Conservation (phyloP, 2,797 vertebrate genomes). For the Sebastiscus albofasciatus region DNA sequence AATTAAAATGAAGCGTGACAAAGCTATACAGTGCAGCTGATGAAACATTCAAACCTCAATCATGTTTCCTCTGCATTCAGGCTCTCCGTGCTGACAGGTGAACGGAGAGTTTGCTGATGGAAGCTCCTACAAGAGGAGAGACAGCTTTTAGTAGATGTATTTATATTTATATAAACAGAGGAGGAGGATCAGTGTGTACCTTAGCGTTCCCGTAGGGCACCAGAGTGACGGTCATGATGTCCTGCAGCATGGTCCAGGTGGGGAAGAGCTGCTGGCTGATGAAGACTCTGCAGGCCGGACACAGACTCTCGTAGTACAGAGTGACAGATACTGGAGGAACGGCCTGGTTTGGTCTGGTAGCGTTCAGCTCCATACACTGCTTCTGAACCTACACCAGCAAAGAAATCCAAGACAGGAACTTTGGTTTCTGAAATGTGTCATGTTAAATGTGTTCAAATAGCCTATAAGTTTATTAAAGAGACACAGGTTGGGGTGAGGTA, state of each 20-base stretch:
- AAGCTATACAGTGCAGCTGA: background rate
- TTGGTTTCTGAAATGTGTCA: background rate
- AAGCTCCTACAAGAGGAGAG: slow-evolving; percentile 63
- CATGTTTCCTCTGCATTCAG: slow-evolving; percentile 88
- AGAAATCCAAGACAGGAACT: background rate
- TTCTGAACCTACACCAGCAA: slow-evolving; percentile 76
- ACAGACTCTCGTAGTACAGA: slow-evolving; percentile 91
- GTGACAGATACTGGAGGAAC: slow-evolving; percentile 80
- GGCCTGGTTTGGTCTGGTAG: slow-evolving; percentile 14
- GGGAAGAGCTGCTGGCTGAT: slow-evolving; percentile 86
- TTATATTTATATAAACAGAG: background rate
- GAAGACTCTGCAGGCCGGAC: slow-evolving; percentile 84
- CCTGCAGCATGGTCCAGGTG: slow-evolving; percentile 86
- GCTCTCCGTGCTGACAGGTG: slow-evolving; percentile 87
- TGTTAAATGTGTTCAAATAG: background rate
- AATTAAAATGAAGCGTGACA: background rate
- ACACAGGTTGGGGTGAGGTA: background rate
- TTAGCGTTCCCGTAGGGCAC: slow-evolving; percentile 92
- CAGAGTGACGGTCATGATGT: slow-evolving; percentile 86
- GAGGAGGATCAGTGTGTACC: slow-evolving; percentile 17
- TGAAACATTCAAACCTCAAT: slow-evolving; percentile 82
- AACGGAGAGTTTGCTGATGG: slow-evolving; percentile 79
- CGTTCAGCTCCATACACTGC: slow-evolving; percentile 79
- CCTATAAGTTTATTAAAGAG: background rate
- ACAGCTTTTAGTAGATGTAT: background rate